Evolutionary conservation across 1,140 invertebrate genomes (phyloP), one percentile per base, ranked within the genome.

Genomic region (Caenorhabditis briggsae): DNA sequence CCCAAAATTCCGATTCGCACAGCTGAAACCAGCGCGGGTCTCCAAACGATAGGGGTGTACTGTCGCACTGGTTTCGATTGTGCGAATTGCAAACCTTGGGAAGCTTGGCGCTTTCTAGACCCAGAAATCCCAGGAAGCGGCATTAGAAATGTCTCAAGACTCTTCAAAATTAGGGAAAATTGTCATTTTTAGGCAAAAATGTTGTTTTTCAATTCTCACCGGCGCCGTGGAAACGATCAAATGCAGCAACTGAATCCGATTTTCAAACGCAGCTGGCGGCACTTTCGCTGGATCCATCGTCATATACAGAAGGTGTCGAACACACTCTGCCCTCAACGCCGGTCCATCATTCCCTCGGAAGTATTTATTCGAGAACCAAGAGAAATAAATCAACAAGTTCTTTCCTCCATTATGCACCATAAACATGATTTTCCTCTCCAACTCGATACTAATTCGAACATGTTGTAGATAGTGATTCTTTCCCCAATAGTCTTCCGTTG

Each of bases 371-470:
- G n/a, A 18, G 18, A 84, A 18, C 56, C 46, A 84, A 16, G 56
- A 64, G 18, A 65, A 50, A 16, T 50, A 64, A 14, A 50, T 84
- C 11, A 61, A 25, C 18, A 65, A 14, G 20, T 65, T 64, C 18
- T 61, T 59, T 61, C 83, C 56, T 20, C 83, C 56, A 43, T 18
- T 84, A 9, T 48, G 14, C 8, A 59, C 41, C 58, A 64, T 84
- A 14, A 78, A 78, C 18, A 41, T 20, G 18, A 83, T 8, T n/a
- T 64, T 61, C 11, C 46, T 18, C 9, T 59, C 58, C 43, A 65
- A 23, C 14, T 50, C 56, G 20, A 84, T 84, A 48, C 20, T 56
- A 12, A 61, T 50, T 50, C 59, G n/a, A 2, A 61, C 8, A 23
- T 84, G 46, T 58, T 58, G 55, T 6, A 58, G 14, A 55, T 33